Conservation (phyloP, 2,888 invertebrate species). For the Hetaerina titia region DNA sequence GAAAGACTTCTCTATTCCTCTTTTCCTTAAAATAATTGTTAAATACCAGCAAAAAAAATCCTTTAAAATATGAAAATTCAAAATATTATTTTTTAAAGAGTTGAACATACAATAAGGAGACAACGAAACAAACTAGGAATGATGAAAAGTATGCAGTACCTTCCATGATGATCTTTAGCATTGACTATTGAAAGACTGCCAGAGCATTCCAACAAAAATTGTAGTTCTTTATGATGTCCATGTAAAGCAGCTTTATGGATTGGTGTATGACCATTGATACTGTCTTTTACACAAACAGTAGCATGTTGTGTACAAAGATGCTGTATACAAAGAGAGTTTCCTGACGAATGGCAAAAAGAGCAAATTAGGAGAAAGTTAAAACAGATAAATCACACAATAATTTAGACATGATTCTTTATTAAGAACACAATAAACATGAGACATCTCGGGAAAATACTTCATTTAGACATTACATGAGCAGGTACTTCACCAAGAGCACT, state of each 20-base stretch:
- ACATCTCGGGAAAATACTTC: neutral
- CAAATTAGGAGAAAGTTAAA: neutral
- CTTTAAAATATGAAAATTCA: no score
- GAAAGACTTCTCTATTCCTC: no score
- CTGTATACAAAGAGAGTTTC: conserved; percentile 47
- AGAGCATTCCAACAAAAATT: conserved; percentile 39
- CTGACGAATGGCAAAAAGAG: neutral
- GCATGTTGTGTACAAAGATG: conserved; percentile 58
- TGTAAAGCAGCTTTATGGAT: conserved; percentile 56
- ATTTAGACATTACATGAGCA: neutral
- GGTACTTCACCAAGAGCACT: no score
- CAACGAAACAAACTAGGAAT: neutral
- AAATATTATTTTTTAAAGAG: no score
- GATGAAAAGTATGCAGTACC: conserved; percentile 21
- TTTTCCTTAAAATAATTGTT: no score
- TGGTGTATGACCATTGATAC: conserved; percentile 48
- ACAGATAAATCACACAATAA: neutral
- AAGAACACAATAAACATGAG: neutral
- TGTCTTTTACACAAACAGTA: conserved; percentile 62
- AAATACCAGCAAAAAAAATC: no score
- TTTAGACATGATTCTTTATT: neutral
- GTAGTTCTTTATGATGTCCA: conserved; percentile 51
- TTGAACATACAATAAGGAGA: no score
- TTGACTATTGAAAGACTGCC: conserved; percentile 56
- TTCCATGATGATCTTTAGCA: conserved; percentile 63